These are phyloP conservation scores for Papilio elwesi DNA, from an alignment of 2,888 invertebrate genomes.

Conservation along the genomic window DNA sequence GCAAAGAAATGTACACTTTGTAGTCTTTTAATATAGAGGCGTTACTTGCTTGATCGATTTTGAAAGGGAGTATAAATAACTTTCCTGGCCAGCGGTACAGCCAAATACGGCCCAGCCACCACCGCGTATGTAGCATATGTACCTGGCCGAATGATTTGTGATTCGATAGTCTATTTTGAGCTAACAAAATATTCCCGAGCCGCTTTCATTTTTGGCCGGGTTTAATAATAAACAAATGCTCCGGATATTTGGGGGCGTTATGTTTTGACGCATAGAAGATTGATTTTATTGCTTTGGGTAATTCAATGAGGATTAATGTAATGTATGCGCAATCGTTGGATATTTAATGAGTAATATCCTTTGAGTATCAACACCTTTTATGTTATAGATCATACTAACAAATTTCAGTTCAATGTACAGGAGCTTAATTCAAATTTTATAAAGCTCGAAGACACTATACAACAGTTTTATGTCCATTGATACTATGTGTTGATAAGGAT, in stretches of 20 bases:
- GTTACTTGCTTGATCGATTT: constrained; percentile 39
- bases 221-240: constrained; percentile 71
- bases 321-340: constrained; percentile 42
- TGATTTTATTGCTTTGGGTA: constrained; percentile 67
- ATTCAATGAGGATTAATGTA: constrained; percentile 41
- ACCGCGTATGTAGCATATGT: constrained; percentile 49
- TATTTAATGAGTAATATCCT: constrained; percentile 38
- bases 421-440: neutral
- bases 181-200: constrained; percentile 70
- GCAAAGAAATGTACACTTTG: constrained; percentile 39
- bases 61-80: constrained; percentile 37
- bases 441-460: neutral
- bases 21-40: neutral
- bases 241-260: constrained; percentile 68
- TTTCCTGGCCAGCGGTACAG: constrained; percentile 44
- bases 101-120: constrained; percentile 46
- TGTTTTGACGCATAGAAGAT: constrained; percentile 68
- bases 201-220: constrained; percentile 74
- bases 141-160: constrained; percentile 73
- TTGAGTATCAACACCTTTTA: constrained; percentile 4
- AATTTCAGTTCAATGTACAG: neutral
- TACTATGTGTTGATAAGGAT: neutral
- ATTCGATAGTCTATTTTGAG: constrained; percentile 76
- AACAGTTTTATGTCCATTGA: neutral
- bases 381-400: neutral